Evolutionary conservation across 2,113 vertebrate species (phyloP), one percentile per base, ranked within the genome.

Genomic region (Ceyx melanurus): DNA sequence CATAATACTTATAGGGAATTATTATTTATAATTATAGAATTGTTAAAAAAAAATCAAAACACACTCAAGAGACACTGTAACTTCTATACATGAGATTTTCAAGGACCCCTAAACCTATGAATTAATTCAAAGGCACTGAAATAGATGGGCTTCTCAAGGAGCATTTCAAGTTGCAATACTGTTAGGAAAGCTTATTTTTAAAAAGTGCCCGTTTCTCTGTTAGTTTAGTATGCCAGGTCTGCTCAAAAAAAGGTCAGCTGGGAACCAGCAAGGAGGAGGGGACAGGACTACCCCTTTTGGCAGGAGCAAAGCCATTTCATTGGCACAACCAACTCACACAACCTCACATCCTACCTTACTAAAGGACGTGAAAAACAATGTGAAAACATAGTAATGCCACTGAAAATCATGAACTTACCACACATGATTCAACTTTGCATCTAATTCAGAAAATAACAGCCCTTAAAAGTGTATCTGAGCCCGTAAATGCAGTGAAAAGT

Each of bases 261-360:
- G 60, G 75, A 93, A 88, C 28, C 40, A 88, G 89, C 82, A 79
- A 66, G 67, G 22, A 92, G 92, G 79, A 91, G 68, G 85, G 67
- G 77, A 56, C 31, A 74, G 60, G 60, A 89, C 79, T 43, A 67
- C 82, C 68, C 79, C 64, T 92, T 94, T 77, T 86, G 92, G 90
- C 82, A 95, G 33, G 9, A 66, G 58, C 42, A 80, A 88, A 88
- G 33, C 31, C 22, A 66, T 74, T 91, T 66, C 20, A 33, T 23
- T 86, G 75, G 75, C 79, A 95, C 64, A 91, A 67, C 6, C 60
- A 62, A 22, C 51, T 80, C 60, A 25, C 3, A 13, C 42, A 89
- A 50, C 45, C 74, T 80, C 79, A 78, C 40, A 93, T 75, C 46
- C 29, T 74, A 90, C 66, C 68, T 84, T 75, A 58, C 58, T 67